Evolutionary conservation across 92 coral and sea anemone species (phyloP).

Genomic region (Hydrozoanthus gracilis): DNA sequence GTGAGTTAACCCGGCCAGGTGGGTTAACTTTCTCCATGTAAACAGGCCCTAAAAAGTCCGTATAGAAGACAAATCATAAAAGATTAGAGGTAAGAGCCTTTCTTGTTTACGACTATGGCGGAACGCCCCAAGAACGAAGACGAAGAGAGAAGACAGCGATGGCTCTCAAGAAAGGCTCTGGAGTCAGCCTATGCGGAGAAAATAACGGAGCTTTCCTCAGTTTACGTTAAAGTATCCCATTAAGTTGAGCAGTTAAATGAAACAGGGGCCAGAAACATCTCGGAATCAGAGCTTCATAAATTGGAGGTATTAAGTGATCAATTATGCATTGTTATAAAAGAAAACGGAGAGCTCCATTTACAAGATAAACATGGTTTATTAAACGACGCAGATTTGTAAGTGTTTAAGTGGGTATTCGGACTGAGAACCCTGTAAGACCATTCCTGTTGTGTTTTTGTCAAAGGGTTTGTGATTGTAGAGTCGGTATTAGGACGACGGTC

Average conservation of each 20-base stretch:
- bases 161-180: constrained; percentile 4
- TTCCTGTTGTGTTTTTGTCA: too few relatives aligned
- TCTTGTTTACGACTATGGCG: background rate
- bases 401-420: too few relatives aligned
- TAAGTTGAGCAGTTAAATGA: background rate
- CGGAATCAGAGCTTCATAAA: background rate
- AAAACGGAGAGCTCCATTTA: background rate
- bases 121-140: background rate
- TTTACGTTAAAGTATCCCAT: background rate
- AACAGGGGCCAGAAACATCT: background rate
- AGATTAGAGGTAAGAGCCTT: background rate
- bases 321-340: background rate
- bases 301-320: background rate
- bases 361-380: background rate
- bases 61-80: background rate
- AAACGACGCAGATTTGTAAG: constrained; percentile 1
- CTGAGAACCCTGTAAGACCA: too few relatives aligned
- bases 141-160: background rate
- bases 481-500: too few relatives aligned
- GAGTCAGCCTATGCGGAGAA: constrained; percentile 1
- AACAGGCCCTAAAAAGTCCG: background rate
- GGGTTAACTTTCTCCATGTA: too few relatives aligned
- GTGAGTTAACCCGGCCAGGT: too few relatives aligned
- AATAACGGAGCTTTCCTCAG: background rate
- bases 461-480: too few relatives aligned